These are phyloP conservation scores for Pristionchus mayeri DNA, from an alignment of 2,888 invertebrate species.

Conservation along the genomic window DNA sequence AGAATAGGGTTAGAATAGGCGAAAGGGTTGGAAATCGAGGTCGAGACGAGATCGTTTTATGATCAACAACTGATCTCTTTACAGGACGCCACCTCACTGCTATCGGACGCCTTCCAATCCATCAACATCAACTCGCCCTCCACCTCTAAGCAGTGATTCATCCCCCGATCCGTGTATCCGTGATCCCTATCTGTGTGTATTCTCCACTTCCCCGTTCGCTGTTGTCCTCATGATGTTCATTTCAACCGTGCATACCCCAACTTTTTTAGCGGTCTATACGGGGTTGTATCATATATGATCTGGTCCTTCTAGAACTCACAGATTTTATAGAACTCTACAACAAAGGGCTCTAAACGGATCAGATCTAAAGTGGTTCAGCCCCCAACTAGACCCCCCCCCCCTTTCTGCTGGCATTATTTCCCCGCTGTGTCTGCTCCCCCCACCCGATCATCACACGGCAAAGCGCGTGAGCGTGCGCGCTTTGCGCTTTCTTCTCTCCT, in stretches of 20 bases:
- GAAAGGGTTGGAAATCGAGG: background rate
- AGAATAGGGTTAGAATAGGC: too few relatives aligned
- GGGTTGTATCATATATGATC: too few relatives aligned
- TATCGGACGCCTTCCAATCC: background rate
- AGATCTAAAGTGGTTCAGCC: background rate
- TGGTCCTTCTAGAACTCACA: too few relatives aligned
- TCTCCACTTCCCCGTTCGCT: too few relatives aligned
- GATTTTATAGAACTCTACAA: too few relatives aligned
- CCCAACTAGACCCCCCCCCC: background rate
- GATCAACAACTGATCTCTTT: constrained; percentile 6
- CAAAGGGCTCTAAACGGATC: too few relatives aligned
- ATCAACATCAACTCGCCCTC: background rate
- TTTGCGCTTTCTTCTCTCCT: background rate
- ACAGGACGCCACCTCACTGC: background rate
- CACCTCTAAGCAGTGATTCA: background rate
- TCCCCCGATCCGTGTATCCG: too few relatives aligned
- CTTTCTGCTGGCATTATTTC: background rate
- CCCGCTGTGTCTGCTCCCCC: background rate
- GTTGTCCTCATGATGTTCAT: too few relatives aligned
- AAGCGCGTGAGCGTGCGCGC: constrained; percentile 21
- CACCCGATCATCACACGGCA: background rate
- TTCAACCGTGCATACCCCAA: too few relatives aligned
- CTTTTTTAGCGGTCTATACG: too few relatives aligned
- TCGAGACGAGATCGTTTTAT: background rate
- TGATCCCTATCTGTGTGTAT: too few relatives aligned